Evolutionary conservation across 1,140 invertebrate genomes (phyloP).

Genomic region (Calliphora vicina): DNA sequence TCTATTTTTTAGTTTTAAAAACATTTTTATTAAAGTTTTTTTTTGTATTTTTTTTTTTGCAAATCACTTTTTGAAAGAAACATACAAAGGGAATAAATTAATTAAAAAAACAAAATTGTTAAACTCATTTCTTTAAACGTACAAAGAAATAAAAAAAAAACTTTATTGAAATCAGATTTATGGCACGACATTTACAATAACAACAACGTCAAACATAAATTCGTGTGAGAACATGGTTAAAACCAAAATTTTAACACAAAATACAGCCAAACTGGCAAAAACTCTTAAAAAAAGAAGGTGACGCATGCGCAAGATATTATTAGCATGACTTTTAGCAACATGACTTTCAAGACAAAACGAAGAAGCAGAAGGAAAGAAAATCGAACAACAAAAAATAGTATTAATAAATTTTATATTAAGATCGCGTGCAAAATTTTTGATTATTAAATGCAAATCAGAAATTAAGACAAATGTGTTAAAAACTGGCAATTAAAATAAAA

Average conservation of each 20-base stretch:
- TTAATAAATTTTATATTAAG: conserved; percentile 30
- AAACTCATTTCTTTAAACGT: conserved; percentile 16
- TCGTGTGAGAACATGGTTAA: conserved; percentile 21
- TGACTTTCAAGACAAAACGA: neutral
- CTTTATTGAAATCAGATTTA: conserved; percentile 1
- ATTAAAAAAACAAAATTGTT: conserved; percentile 16
- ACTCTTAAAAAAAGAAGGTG: neutral
- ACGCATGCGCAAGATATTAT: conserved; percentile 20
- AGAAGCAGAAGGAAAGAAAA: neutral
- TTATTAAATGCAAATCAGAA: conserved; percentile 32
- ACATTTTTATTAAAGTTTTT: too few relatives aligned
- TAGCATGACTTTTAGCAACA: conserved; percentile 21
- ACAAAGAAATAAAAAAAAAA: neutral
- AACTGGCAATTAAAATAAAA: conserved; percentile 27
- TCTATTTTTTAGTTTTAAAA: too few relatives aligned
- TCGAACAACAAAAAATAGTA: neutral
- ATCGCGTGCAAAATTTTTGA: conserved; percentile 23
- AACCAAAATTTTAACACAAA: neutral
- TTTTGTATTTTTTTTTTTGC: too few relatives aligned
- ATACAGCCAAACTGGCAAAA: neutral
- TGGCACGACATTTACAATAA: conserved; percentile 18
- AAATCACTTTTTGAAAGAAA: too few relatives aligned
- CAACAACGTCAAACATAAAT: neutral
- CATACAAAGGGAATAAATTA: conserved; percentile 23
- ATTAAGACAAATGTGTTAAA: conserved; percentile 33